phyloP scores from a whole-genome alignment of 2,113 vertebrate genomes.

The Pterocles burchelli region DNA sequence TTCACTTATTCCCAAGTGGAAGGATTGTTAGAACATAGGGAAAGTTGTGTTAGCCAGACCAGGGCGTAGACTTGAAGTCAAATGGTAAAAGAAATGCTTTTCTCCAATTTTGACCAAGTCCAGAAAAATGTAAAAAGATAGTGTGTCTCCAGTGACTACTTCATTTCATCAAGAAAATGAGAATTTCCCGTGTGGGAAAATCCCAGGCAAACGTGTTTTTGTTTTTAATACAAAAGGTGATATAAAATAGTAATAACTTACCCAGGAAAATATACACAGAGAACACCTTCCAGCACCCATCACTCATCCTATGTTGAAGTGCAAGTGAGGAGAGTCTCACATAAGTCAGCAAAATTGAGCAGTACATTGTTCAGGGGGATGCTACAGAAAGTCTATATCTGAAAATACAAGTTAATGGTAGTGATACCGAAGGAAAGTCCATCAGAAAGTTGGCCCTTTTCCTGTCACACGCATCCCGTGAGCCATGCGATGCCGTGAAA shows the following conservation, averaged over 20 bases:
- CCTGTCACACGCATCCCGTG: neutral
- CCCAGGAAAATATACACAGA: neutral
- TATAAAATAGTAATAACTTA: neutral
- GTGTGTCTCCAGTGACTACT: neutral
- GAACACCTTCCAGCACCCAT: neutral
- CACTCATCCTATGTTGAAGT: neutral
- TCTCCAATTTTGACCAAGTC: neutral
- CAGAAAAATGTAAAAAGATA: neutral
- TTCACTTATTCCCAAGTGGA: neutral
- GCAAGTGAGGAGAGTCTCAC: neutral
- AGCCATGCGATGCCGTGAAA: neutral
- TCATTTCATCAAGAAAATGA: constrained; percentile 10
- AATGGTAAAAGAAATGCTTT: neutral
- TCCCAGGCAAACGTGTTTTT: neutral
- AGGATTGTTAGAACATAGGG: neutral
- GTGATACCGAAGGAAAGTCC: neutral
- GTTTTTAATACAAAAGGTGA: neutral
- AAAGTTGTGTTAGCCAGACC: neutral
- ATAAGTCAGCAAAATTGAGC: neutral
- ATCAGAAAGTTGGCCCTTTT: neutral
- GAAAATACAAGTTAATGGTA: neutral
- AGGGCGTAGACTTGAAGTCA: neutral
- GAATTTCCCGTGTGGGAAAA: neutral
- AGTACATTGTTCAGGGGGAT: neutral
- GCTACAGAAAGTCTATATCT: neutral